Evolutionary conservation across 2,113 vertebrate genomes (phyloP).

Genomic region (Austrofundulus limnaeus): DNA sequence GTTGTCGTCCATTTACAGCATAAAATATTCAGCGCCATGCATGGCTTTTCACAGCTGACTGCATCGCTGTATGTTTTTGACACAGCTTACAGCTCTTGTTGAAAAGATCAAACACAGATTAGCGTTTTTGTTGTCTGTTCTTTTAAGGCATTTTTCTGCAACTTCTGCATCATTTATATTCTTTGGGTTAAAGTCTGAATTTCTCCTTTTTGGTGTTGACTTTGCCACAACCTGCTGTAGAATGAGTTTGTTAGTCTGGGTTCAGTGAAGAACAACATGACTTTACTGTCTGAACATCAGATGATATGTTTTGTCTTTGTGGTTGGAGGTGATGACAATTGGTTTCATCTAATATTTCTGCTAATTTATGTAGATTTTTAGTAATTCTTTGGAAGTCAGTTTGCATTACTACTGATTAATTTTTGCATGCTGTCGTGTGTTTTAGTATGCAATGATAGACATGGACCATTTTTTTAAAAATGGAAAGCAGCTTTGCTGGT

Average conservation of each 20-base stretch:
- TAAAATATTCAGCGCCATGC: constrained; percentile 44
- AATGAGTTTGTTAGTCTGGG: not conserved
- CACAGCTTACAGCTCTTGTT: not conserved
- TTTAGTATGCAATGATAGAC: not conserved
- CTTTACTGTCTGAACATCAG: not conserved
- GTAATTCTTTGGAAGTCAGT: too few species aligned
- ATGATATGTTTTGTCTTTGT: too few species aligned
- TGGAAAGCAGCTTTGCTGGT: constrained; percentile 47
- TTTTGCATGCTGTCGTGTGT: not conserved
- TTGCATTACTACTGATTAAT: not conserved
- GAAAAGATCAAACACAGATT: constrained; percentile 1
- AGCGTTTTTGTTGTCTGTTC: not conserved
- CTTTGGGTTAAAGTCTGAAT: not conserved
- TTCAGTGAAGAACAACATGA: not conserved
- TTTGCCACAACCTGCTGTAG: not conserved
- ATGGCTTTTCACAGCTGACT: constrained; percentile 15
- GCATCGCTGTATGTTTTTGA: not conserved
- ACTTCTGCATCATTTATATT: not conserved
- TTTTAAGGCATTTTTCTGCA: not conserved
- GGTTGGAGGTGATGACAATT: not conserved
- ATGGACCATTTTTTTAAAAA: constrained; percentile 50
- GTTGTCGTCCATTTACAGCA: constrained; percentile 12
- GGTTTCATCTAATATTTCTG: not conserved
- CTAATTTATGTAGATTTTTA: not conserved
- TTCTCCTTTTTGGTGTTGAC: not conserved